Base-by-base conservation (phyloP, 2,888 invertebrate genomes). In the Aporophyla nigra region DNA sequence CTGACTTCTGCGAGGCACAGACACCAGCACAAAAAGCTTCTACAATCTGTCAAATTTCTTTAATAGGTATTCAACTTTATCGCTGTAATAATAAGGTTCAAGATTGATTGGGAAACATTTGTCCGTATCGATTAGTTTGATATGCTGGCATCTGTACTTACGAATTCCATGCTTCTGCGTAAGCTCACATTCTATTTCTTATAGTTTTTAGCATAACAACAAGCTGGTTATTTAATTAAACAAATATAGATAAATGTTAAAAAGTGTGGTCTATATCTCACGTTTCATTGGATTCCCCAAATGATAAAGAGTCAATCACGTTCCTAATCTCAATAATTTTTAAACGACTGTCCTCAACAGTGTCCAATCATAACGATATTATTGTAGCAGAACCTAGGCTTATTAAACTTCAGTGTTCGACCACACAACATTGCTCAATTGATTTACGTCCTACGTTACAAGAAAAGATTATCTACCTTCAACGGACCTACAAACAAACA, bases 401-500 rank as follows among this genome's bases (percentile, higher is more conserved):
- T 54, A 51, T 77, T 10, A 66, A 74, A 78, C 21, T 63, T 46
- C 24, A 59, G 27, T 71, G 40, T 33, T 74, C 10, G 33, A 59
- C 49, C 33, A 27, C n/a, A 43, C 58, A 66, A 59, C 51, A 65
- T 71, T 56, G 12, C 12, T 67, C 12, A 78, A 74, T 73, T 76
- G 72, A 73, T 53, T 63, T 33, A 43, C 33, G 43, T 62, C 66
- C 43, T 43, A 76, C 70, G 51, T 46, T 72, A 24, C 46, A 33
- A 59, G 16, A 76, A 62, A 56, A 87, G n/a, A 74, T 33, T 33
- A 33, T 33, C 69, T 63, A 27, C 49, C 19, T n/a, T 21, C 71
- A 74, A 66, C 62, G 14, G 65, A 74, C 43, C 12, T 46, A 46
- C 68, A n/a, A 69, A 33, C 72, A 65, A 87, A 74, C 73, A 72